These are phyloP conservation scores for Unio delphinus DNA, from an alignment of 2,888 invertebrate species.

Conservation along the genomic window DNA sequence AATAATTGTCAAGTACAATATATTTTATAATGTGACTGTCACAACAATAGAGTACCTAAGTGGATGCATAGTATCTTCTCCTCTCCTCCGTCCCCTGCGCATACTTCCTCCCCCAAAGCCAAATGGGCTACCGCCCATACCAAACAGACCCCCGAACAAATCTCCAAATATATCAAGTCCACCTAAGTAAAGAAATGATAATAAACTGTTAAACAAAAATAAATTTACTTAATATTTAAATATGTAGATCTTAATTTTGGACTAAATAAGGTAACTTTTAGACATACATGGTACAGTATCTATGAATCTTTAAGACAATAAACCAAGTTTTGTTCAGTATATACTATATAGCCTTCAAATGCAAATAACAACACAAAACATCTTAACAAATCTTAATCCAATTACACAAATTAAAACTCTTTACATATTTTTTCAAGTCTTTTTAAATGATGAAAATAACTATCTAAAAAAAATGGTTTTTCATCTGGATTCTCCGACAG, in stretches of 20 bases:
- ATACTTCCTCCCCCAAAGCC: constrained; percentile 59
- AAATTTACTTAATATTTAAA: neutral
- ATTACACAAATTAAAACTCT: neutral
- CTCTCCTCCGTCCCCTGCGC: constrained; percentile 71
- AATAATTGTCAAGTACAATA: neutral
- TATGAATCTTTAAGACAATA: too few species aligned
- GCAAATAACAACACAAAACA: constrained; percentile 8
- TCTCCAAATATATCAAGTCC: constrained; percentile 66
- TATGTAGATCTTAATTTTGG: neutral
- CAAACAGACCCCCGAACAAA: constrained; percentile 69
- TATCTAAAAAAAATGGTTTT: neutral
- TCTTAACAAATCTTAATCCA: neutral
- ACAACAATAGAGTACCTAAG: constrained; percentile 75
- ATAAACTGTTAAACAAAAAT: neutral
- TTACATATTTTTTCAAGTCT: neutral
- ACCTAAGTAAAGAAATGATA: constrained; percentile 24
- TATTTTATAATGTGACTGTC: neutral
- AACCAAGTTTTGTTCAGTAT: too few species aligned
- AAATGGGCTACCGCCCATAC: constrained; percentile 43
- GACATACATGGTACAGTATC: too few species aligned
- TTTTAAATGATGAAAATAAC: constrained; percentile 1
- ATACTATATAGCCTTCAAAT: neutral
- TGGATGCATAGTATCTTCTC: constrained; percentile 88
- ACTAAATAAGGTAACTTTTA: too few species aligned
- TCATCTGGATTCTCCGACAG: neutral